Conservation (phyloP, 2,797 vertebrate species). For the Cetoscarus ocellatus region DNA sequence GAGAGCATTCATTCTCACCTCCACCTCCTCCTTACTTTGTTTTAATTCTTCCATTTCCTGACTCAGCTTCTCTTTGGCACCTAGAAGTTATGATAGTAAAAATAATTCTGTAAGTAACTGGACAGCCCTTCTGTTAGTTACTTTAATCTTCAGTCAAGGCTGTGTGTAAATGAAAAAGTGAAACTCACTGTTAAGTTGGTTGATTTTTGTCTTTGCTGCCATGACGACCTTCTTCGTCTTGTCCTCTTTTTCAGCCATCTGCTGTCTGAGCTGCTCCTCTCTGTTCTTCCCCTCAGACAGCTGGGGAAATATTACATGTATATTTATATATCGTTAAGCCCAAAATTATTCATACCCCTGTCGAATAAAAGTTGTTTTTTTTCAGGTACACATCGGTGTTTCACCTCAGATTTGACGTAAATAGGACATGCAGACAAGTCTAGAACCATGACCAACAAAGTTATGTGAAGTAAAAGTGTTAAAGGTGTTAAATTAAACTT, state of each 20-base stretch:
- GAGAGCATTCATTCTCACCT: conserved; percentile 93
- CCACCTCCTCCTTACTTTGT: conserved; percentile 92
- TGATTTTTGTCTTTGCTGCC: conserved; percentile 93
- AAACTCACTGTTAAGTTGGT: conserved; percentile 88
- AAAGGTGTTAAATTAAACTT: too few relatives aligned
- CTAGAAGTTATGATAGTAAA: conserved; percentile 64
- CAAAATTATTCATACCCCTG: too few relatives aligned
- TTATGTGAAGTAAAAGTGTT: too few relatives aligned
- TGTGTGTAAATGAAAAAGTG: neutral
- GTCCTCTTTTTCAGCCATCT: conserved; percentile 94
- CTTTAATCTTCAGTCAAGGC: neutral
- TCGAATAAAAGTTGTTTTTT: too few relatives aligned
- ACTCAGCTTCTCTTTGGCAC: conserved; percentile 89
- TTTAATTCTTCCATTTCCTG: conserved; percentile 94
- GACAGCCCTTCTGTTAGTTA: neutral
- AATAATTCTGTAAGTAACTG: neutral
- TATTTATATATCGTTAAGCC: too few relatives aligned
- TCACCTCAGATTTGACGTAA: too few relatives aligned
- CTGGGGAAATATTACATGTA: conserved; percentile 33
- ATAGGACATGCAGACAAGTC: too few relatives aligned
- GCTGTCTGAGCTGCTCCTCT: conserved; percentile 93
- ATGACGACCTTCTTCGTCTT: conserved; percentile 94
- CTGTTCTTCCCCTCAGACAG: conserved; percentile 88
- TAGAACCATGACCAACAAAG: too few relatives aligned
- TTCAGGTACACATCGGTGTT: too few relatives aligned